Evolutionary conservation across 2,888 invertebrate genomes (phyloP).

Genomic region (Parthenolecanium corni): DNA sequence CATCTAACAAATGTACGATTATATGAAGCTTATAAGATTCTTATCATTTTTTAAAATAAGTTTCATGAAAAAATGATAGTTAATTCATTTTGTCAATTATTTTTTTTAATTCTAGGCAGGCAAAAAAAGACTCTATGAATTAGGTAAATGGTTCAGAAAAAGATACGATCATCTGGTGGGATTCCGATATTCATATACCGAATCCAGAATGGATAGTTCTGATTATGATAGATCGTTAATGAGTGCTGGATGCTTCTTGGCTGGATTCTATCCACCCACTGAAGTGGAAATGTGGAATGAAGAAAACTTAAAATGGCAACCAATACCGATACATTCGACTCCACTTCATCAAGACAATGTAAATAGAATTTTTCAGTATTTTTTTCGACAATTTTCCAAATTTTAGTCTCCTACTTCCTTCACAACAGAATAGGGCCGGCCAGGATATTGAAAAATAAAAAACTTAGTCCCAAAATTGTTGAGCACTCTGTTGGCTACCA

Average conservation of each 20-base stretch:
- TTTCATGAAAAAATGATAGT: too few relatives aligned
- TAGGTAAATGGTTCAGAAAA: slow-evolving; percentile 51
- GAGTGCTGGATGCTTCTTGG: slow-evolving; percentile 55
- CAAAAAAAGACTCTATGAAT: slow-evolving; percentile 50
- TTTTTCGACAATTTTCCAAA: too few relatives aligned
- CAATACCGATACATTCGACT: slow-evolving; percentile 57
- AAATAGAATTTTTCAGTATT: neutral
- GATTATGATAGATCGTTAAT: slow-evolving; percentile 63
- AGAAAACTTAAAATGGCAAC: slow-evolving; percentile 43
- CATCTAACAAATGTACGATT: slow-evolving; percentile 67
- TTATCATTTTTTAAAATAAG: neutral
- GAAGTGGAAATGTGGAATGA: slow-evolving; percentile 46
- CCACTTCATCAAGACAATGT: slow-evolving; percentile 41
- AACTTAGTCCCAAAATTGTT: too few relatives aligned
- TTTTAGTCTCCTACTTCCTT: too few relatives aligned
- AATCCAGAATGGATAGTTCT: slow-evolving; percentile 56
- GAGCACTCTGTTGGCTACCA: too few relatives aligned
- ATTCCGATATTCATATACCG: slow-evolving; percentile 46
- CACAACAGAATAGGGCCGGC: too few relatives aligned
- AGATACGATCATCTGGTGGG: slow-evolving; percentile 53
- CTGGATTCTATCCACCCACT: slow-evolving; percentile 58
- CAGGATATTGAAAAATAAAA: too few relatives aligned
- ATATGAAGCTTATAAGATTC: slow-evolving; percentile 9
- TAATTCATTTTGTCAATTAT: neutral
- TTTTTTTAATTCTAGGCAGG: slow-evolving; percentile 44